These are phyloP conservation scores for Clangula hyemalis DNA, from an alignment of 2,797 vertebrate species.

Conservation along the genomic window DNA sequence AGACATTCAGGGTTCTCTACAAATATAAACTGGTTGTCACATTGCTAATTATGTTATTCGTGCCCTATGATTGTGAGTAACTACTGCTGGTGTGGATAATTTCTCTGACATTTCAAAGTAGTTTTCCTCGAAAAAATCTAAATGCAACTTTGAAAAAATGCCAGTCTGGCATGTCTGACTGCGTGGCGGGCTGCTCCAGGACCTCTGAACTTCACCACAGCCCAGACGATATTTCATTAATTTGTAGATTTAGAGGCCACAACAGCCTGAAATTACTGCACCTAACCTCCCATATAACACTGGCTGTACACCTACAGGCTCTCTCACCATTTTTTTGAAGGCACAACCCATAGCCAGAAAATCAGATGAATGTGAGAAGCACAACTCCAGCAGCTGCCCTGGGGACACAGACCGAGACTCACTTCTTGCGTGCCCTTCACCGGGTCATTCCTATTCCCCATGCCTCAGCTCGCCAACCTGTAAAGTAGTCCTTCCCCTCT, in stretches of 20 bases:
- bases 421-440: background rate
- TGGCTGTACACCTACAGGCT: background rate
- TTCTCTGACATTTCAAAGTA: background rate
- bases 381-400: background rate
- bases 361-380: fast-evolving
- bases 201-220: background rate
- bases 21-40: background rate
- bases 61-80: background rate
- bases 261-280: background rate
- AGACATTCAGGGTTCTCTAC: background rate
- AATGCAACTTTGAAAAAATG: background rate
- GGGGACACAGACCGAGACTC: background rate
- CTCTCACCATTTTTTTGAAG: background rate
- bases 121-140: background rate
- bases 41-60: background rate
- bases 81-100: background rate
- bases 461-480: fast-evolving
- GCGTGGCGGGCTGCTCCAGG: background rate
- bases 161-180: background rate
- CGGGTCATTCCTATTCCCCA: fast-evolving
- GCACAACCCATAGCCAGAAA: background rate
- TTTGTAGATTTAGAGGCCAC: background rate
- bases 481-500: background rate
- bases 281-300: background rate
- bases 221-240: background rate